Evolutionary conservation across 2,113 vertebrate genomes (phyloP).

Genomic region (Pelecanoides urinatrix): DNA sequence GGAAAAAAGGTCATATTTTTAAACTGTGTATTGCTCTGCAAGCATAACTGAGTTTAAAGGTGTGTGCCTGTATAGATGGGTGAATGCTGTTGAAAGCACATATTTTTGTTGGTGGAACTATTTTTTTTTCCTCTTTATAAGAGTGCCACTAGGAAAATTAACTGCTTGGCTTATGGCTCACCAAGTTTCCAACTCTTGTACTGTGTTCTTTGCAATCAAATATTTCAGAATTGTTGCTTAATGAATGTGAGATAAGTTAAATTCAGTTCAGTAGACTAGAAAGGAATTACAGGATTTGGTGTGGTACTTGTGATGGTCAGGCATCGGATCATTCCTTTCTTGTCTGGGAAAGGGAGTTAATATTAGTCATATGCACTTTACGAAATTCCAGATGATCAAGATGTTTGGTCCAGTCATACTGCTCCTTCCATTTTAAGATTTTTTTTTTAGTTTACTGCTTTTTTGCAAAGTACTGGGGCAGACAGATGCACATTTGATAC

Average conservation of each 20-base stretch:
- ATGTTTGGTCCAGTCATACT: background rate
- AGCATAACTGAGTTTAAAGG: background rate
- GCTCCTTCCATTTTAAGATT: background rate
- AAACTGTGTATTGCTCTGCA: background rate
- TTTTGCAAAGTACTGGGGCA: background rate
- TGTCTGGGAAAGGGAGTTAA: background rate
- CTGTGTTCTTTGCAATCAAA: background rate
- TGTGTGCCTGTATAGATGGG: background rate
- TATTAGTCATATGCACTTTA: background rate
- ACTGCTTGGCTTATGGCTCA: background rate
- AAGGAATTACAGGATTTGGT: background rate
- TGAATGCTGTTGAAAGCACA: background rate
- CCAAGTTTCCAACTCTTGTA: background rate
- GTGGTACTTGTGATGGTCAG: background rate
- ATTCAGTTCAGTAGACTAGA: background rate
- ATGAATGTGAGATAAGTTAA: background rate
- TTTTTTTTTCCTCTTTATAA: background rate
- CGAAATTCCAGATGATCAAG: background rate
- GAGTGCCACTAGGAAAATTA: background rate
- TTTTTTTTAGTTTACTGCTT: background rate
- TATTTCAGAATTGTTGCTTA: background rate
- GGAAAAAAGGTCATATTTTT: background rate
- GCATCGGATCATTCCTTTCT: background rate
- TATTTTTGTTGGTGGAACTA: background rate
- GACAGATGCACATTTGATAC: background rate